Conservation (phyloP, 1,140 invertebrate genomes). For the Heliothis subflexa region DNA sequence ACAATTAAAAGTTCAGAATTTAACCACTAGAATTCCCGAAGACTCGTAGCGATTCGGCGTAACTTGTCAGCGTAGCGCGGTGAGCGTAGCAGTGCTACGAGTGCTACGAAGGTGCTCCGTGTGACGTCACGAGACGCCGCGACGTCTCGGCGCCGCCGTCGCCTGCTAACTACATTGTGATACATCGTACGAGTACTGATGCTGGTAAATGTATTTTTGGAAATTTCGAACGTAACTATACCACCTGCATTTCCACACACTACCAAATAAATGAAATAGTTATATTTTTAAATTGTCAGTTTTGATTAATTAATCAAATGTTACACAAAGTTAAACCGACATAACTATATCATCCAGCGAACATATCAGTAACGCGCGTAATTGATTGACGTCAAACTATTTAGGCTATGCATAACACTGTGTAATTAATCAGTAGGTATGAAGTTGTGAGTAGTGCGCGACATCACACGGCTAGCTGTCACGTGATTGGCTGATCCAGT, state of each 20-base stretch:
- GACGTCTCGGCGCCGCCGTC: constrained; percentile 58
- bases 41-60: not conserved
- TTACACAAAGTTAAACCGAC: too few species aligned
- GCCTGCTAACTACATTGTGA: constrained; percentile 8
- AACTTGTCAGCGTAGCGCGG: not conserved
- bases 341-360: not conserved
- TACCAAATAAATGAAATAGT: too few species aligned
- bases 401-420: not conserved
- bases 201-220: not conserved
- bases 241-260: too few species aligned
- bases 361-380: not conserved
- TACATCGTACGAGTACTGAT: not conserved
- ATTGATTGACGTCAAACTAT: constrained; percentile 2
- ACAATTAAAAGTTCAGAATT: not conserved
- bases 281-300: too few species aligned
- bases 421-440: not conserved
- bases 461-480: too few species aligned
- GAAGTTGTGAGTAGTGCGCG: too few species aligned
- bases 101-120: not conserved
- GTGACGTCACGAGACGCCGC: constrained; percentile 55
- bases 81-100: constrained; percentile 10
- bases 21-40: not conserved
- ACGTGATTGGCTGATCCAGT: too few species aligned
- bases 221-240: not conserved
- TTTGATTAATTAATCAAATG: too few species aligned